Base-by-base conservation (phyloP, 2,797 vertebrate genomes). In the Muscicapa comitata region DNA sequence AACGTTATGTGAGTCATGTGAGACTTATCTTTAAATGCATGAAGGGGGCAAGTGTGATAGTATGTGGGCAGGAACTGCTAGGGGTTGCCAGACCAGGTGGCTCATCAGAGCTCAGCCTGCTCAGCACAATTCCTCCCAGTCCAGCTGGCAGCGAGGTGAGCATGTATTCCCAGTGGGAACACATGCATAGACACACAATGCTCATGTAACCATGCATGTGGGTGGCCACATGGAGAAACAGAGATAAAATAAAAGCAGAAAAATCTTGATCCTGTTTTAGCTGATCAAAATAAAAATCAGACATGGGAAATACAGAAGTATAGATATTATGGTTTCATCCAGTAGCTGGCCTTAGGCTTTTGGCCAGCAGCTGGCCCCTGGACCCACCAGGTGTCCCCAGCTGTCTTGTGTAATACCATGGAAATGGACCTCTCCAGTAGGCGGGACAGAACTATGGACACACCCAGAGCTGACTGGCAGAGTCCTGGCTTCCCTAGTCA, bases 201-300 rank as follows among this genome's bases (percentile, higher is more conserved):
- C 18, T 40, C 16, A 4, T 8, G 13, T 2, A 7, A 1, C 1
- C 1, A 5, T 20, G 21, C 18, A 29, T 10, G 4, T 0, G 4
- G 14, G 14, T 17, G 18, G 38, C 24, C 48, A 48, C 17, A 54
- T 11, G 55, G 17, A 73, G 11, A 35, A 77, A 59, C 8, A 73
- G 12, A 48, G 24, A 9, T 6, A 12, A 73, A 66, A 86, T 0
- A 7, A 28, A 51, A 48, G 11, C 25, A 48, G 17, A 4, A 63
- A 51, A 67, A 53, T 31, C 38, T 33, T n/a, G 10, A 38, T 42
- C 11, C 7, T 55, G 5, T 29, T 75, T 5, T 51, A 57, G n/a
- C 12, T 51, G 62, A 51, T 43, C 17, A n/a, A 75, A 18, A 51
- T 13, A 38, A 75, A 67, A 75, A n/a, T 37, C n/a, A 54, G 13